Percentiles rank a stretch among this genome's conserved stretches.
Conservation (phyloP, 1,140 invertebrate genomes). For the Papilio helenus region DNA sequence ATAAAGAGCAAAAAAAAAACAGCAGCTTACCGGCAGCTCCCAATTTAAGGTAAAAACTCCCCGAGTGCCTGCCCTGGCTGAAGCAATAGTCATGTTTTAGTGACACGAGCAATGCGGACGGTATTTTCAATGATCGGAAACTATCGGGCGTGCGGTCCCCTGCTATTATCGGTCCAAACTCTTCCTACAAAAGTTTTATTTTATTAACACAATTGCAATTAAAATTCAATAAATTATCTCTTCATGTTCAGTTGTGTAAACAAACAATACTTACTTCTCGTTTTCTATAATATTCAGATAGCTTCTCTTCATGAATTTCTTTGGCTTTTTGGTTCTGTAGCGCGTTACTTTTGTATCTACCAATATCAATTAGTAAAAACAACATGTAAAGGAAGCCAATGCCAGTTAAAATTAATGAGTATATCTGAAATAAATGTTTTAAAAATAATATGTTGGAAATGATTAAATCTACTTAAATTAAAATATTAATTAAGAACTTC, state of each 20-base stretch:
- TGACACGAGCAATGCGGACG: constrained; percentile 60
- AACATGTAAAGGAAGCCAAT: constrained; percentile 85
- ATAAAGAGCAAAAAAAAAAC: background rate
- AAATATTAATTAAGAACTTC: background rate
- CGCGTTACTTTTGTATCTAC: constrained; percentile 81
- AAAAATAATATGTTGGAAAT: constrained; percentile 27
- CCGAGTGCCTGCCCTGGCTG: constrained; percentile 86
- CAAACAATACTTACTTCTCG: constrained; percentile 60
- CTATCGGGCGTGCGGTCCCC: constrained; percentile 65
- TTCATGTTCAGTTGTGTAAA: background rate
- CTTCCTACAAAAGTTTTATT: constrained; percentile 59
- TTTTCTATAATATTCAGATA: constrained; percentile 72
- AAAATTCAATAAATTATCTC: background rate
- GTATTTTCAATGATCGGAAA: constrained; percentile 51
- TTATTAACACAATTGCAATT: background rate
- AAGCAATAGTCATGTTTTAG: constrained; percentile 85
- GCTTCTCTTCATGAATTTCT: constrained; percentile 66
- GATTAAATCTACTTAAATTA: constrained; percentile 27
- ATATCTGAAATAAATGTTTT: constrained; percentile 78
- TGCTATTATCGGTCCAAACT: constrained; percentile 62
- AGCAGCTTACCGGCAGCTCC: constrained; percentile 86
- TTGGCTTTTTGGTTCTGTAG: constrained; percentile 79
- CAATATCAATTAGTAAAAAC: constrained; percentile 85
- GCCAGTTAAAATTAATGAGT: constrained; percentile 84
- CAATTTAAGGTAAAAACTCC: constrained; percentile 89